Evolutionary conservation across 2,888 invertebrate genomes (phyloP), one percentile per base, ranked within the genome.

Genomic region (Scrobipalpa atriplicella): DNA sequence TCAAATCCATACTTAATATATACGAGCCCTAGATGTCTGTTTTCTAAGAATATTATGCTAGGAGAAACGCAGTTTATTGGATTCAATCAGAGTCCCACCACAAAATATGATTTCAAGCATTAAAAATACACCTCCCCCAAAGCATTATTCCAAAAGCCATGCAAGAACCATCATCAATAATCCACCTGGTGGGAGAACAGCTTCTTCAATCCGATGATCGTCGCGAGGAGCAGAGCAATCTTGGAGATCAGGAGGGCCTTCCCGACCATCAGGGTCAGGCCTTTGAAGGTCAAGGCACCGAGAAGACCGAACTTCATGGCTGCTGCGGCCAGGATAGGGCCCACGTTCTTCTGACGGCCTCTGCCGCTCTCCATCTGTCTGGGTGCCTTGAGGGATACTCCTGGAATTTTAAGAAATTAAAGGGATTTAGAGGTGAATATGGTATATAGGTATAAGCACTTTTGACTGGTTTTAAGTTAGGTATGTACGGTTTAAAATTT

Each of bases 211-310:
- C 97, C 97, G 72, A 97, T 96, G 74, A 97, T 95, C 58, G 95
- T 95, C 13, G 97, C 96, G 66, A 97, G 87, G 3, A 97, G 93
- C 10, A 97, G 93, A 2, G 97, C 97, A 65, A 97, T 95, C 94
- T 97, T 97, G 75, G 96, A 96, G 70, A 97, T 95, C 54, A 97
- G 94, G 5, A 97, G 93, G 36, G 97, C 97, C 90, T 97, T 97
- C 78, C 97, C 97, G 41, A 97, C 97, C 73, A 97, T 94, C 6
- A 97, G 92, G 16, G 96, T 96, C 3, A 97, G 89, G 18, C 95
- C 97, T 80, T 97, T 97, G 86, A 97, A 96, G 39, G 97, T 95
- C 64, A 97, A 81, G 60, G 96, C 96, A 65, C 96, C 97, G 36
- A 97, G 94, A 63, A 97, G 93, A 79, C 96, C 97, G 67, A 96